Percentiles rank a stretch among this genome's conserved stretches.
These are phyloP conservation scores for Penaeus indicus DNA, from an alignment of 1,140 invertebrate genomes.

Conservation along the genomic window DNA sequence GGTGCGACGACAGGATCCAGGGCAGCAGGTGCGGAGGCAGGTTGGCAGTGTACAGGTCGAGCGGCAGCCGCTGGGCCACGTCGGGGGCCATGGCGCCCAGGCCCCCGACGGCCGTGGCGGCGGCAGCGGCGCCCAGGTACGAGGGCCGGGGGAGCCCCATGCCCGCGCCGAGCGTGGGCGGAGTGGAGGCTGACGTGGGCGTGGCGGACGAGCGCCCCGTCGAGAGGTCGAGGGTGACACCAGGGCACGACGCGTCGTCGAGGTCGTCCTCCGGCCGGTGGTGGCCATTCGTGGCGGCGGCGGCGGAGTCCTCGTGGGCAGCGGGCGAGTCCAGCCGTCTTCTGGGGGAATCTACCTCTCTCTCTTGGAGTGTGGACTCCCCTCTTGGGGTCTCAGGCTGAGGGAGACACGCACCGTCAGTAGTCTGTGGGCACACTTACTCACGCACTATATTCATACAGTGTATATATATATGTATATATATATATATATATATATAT, in stretches of 20 bases:
- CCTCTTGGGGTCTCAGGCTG: neutral
- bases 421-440: neutral
- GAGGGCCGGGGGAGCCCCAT: neutral
- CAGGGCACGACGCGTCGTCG: slow-evolving; percentile 4
- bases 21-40: slow-evolving; percentile 49
- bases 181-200: slow-evolving; percentile 1
- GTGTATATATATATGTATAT: neutral
- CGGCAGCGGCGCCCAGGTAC: neutral
- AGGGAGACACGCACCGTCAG: neutral
- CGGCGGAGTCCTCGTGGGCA: neutral
- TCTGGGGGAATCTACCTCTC: slow-evolving; percentile 7
- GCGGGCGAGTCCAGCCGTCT: neutral
- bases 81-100: slow-evolving; percentile 11
- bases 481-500: slow-evolving; percentile 17
- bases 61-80: neutral
- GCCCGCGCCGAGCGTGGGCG: neutral
- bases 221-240: slow-evolving; percentile 43
- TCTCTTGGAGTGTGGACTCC: neutral
- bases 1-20: slow-evolving; percentile 52
- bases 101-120: neutral
- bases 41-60: slow-evolving; percentile 52
- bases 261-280: neutral
- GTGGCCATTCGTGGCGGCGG: neutral
- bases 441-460: neutral
- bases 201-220: slow-evolving; percentile 35